phyloP scores from a whole-genome alignment of 2,888 invertebrate genomes.

The Drosophila neonasuta region DNA sequence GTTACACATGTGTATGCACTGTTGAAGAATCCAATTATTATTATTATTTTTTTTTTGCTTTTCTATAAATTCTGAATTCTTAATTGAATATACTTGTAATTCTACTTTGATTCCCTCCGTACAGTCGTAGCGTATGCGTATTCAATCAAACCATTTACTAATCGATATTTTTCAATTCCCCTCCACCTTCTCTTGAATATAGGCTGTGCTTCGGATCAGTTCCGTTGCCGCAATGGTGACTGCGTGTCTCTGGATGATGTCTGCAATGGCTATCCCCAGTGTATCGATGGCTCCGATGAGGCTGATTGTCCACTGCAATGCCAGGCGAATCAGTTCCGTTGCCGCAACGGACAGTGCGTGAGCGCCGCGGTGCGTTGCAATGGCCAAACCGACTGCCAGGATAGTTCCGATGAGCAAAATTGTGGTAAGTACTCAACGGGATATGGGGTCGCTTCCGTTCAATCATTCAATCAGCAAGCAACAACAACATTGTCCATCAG shows the following conservation, averaged over 20 bases:
- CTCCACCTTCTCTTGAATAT: constrained; percentile 40
- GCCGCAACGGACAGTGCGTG: constrained; percentile 80
- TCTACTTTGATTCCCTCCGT: constrained; percentile 14
- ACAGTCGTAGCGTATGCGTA: constrained; percentile 27
- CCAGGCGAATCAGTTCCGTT: constrained; percentile 79
- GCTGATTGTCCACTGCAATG: constrained; percentile 83
- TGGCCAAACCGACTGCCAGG: constrained; percentile 83
- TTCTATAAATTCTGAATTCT: neutral
- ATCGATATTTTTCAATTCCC: constrained; percentile 12
- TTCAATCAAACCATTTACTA: neutral
- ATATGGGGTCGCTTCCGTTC: neutral
- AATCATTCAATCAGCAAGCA: neutral
- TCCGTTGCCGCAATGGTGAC: constrained; percentile 87
- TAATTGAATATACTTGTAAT: neutral
- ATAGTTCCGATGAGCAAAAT: constrained; percentile 84
- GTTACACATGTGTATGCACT: constrained; percentile 61
- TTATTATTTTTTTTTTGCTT: neutral
- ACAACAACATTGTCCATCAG: constrained; percentile 2
- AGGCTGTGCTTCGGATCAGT: constrained; percentile 87
- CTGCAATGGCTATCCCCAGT: constrained; percentile 87
- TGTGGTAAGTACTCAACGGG: constrained; percentile 82
- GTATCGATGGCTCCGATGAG: constrained; percentile 88
- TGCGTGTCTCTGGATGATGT: constrained; percentile 85
- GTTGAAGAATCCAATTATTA: constrained; percentile 16
- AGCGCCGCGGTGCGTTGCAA: constrained; percentile 83